phyloP scores from a whole-genome alignment of 2,797 vertebrate genomes.

The Xenentodon cancila region DNA sequence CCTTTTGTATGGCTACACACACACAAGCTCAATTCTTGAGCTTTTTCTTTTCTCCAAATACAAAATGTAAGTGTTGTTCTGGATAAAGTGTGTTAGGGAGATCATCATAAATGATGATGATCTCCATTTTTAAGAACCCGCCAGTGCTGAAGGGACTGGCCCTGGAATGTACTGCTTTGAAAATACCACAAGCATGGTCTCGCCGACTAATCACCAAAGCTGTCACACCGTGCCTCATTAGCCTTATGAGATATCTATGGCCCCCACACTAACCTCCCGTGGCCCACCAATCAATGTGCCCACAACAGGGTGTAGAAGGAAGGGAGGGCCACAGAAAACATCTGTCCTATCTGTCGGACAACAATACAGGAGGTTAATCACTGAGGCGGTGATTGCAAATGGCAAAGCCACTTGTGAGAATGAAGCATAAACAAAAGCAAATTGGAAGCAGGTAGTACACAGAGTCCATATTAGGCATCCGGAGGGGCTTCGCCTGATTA shows the following conservation, averaged over 20 bases:
- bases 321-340: constrained; percentile 27
- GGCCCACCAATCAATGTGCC: constrained; percentile 70
- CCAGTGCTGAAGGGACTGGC: constrained; percentile 4
- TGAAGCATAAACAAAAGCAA: constrained; percentile 74
- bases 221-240: constrained; percentile 72
- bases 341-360: constrained; percentile 32
- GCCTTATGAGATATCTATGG: constrained; percentile 73
- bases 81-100: not conserved
- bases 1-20: constrained; percentile 25
- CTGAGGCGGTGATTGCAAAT: constrained; percentile 61
- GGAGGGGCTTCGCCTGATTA: constrained; percentile 73
- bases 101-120: no score
- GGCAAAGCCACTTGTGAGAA: constrained; percentile 58
- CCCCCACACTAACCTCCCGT: constrained; percentile 55
- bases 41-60: constrained; percentile 21
- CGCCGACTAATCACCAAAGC: constrained; percentile 59
- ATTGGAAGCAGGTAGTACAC: constrained; percentile 72
- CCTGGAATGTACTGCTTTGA: constrained; percentile 22
- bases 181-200: constrained; percentile 50
- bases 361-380: constrained; percentile 69
- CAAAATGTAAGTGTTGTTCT: constrained; percentile 5
- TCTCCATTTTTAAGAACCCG: no score
- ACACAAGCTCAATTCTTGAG: not conserved
- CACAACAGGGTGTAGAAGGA: constrained; percentile 49
- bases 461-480: constrained; percentile 55